phyloP scores from a whole-genome alignment of 2,797 vertebrate species.

The Apodemus agrarius region DNA sequence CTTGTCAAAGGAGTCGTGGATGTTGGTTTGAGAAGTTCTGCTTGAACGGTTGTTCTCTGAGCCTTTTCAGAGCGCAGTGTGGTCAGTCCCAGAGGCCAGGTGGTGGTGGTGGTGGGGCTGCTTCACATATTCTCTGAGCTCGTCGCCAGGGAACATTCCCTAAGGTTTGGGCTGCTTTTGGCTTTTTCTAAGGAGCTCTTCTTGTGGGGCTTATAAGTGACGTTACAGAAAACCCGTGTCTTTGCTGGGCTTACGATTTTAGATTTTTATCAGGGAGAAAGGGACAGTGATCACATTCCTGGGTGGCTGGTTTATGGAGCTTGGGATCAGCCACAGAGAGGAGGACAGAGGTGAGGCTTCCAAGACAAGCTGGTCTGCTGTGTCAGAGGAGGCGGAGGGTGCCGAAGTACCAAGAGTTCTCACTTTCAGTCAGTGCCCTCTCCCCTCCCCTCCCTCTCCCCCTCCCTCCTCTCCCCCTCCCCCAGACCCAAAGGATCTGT shows the following conservation, averaged over 20 bases:
- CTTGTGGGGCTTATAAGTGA: conserved; percentile 5
- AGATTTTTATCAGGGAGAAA: not conserved
- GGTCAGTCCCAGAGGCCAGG: not conserved
- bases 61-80: not conserved
- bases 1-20: not conserved
- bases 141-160: not conserved
- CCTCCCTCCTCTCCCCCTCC: too few relatives aligned
- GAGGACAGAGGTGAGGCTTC: not conserved
- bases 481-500: not conserved
- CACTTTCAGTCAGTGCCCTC: not conserved
- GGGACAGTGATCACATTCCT: not conserved
- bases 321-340: not conserved
- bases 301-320: not conserved
- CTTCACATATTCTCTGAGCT: not conserved
- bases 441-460: not conserved
- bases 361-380: not conserved
- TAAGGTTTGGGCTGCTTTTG: not conserved
- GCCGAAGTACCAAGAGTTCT: not conserved
- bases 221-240: conserved; percentile 16
- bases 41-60: not conserved
- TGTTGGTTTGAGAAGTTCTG: conserved; percentile 29
- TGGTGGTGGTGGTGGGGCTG: not conserved
- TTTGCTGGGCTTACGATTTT: conserved; percentile 20
- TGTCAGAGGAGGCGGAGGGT: not conserved
- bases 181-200: not conserved